Evolutionary conservation across 2,797 vertebrate genomes (phyloP).

Genomic region (Rhinella marina): DNA sequence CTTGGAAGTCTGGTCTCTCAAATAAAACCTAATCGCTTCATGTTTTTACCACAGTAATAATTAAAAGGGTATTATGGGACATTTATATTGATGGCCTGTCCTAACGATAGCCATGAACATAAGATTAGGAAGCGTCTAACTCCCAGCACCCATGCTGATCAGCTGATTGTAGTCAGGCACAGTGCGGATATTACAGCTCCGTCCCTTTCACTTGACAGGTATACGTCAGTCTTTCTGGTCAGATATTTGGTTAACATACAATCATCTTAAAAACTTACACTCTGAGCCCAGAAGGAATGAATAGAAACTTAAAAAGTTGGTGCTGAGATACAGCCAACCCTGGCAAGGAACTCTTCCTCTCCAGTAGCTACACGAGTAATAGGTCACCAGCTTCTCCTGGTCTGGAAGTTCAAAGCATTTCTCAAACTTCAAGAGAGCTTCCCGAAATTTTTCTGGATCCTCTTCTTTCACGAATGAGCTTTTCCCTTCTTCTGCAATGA

Average conservation of each 20-base stretch:
- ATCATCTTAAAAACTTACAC: constrained; percentile 76
- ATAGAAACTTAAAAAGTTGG: constrained; percentile 97
- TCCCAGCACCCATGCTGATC: too few species aligned
- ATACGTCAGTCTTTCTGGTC: background rate
- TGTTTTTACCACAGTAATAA: too few species aligned
- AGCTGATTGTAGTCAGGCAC: too few species aligned
- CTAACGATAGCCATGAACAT: background rate
- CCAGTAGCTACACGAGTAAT: constrained; percentile 98
- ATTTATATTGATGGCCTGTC: too few species aligned
- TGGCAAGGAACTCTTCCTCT: constrained; percentile 95
- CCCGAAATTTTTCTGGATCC: constrained; percentile 93
- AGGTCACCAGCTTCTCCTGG: constrained; percentile 94
- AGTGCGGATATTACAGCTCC: too few species aligned
- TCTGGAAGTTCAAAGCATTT: constrained; percentile 90
- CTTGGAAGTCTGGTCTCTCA: background rate
- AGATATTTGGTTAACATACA: background rate
- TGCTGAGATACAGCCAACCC: constrained; percentile 98
- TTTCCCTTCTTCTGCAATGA: constrained; percentile 96
- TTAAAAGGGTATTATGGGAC: too few species aligned
- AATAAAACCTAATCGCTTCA: background rate
- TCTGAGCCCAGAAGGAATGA: constrained; percentile 94
- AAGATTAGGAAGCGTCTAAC: too few species aligned
- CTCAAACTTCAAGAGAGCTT: constrained; percentile 92
- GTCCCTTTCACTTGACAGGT: too few species aligned
- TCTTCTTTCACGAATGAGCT: constrained; percentile 86